Evolutionary conservation across 2,797 vertebrate species (phyloP).

Genomic region (Sciurus vulgaris): DNA sequence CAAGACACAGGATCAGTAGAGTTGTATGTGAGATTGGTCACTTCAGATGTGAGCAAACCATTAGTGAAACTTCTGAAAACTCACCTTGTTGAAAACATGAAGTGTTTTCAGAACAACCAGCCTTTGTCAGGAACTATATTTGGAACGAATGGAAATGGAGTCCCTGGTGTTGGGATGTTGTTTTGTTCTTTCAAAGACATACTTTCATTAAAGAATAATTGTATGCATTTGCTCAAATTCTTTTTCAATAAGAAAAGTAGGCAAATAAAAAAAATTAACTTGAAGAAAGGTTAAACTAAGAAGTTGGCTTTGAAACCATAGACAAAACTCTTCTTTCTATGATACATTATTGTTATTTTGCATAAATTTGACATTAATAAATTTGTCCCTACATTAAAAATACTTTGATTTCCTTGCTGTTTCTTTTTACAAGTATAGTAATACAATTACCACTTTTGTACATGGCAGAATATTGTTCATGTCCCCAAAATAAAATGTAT

Average conservation of each 20-base stretch:
- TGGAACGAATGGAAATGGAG: background rate
- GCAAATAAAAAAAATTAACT: background rate
- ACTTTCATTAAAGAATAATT: constrained; percentile 50
- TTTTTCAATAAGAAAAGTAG: background rate
- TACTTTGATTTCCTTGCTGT: background rate
- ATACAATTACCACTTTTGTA: background rate
- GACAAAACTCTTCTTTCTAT: background rate
- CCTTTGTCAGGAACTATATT: background rate
- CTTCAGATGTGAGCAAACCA: constrained; percentile 48
- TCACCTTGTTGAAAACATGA: constrained; percentile 40
- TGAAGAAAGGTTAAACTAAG: background rate
- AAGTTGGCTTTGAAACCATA: background rate
- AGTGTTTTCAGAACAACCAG: background rate
- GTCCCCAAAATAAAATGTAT: background rate
- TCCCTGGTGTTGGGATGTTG: background rate
- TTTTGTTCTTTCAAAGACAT: constrained; percentile 48
- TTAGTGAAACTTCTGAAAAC: constrained; percentile 41
- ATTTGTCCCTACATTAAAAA: background rate
- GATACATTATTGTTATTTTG: background rate
- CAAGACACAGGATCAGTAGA: constrained; percentile 47
- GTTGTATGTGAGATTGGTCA: constrained; percentile 30
- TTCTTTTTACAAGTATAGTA: background rate
- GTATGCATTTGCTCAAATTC: background rate
- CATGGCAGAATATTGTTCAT: background rate
- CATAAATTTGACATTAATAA: background rate